Conservation (phyloP, 1,140 invertebrate species). For the Trichogramma pretiosum region DNA sequence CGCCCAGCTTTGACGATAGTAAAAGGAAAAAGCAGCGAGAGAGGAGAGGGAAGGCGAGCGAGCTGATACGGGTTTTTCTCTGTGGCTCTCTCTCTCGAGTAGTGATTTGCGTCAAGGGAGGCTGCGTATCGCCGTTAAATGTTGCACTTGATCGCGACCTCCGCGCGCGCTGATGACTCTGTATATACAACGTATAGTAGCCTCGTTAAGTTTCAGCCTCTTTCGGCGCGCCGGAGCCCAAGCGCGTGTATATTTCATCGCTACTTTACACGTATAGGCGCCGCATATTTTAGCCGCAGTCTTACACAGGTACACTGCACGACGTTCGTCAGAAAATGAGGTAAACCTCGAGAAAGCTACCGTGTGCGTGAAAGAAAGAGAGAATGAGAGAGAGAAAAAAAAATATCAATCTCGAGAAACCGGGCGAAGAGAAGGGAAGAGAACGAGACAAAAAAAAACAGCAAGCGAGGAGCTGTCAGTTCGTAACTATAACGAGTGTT, state of each 20-base stretch:
- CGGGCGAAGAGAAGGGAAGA: neutral
- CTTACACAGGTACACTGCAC: too few relatives aligned
- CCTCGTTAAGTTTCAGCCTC: conserved; percentile 10
- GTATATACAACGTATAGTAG: too few relatives aligned
- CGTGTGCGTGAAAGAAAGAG: conserved; percentile 1
- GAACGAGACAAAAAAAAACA: neutral
- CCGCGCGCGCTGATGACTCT: too few relatives aligned
- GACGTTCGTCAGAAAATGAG: conserved; percentile 11
- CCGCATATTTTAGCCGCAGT: too few relatives aligned
- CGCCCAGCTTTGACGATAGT: too few relatives aligned
- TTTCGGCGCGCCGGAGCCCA: neutral
- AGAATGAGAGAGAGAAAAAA: neutral
- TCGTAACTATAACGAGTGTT: conserved; percentile 4
- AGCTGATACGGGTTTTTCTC: too few relatives aligned
- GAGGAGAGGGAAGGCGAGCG: too few relatives aligned
- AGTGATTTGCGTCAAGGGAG: conserved; percentile 13
- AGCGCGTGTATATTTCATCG: conserved; percentile 4
- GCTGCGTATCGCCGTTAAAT: conserved; percentile 31
- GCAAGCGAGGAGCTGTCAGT: neutral
- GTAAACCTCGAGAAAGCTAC: conserved; percentile 6
- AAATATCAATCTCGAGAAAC: neutral
- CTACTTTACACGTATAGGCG: neutral
- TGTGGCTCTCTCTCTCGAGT: too few relatives aligned
- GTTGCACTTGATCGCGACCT: conserved; percentile 30
- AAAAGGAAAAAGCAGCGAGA: conserved; percentile 8